phyloP scores from a whole-genome alignment of 2,888 invertebrate genomes.

The Eupithecia abbreviata region DNA sequence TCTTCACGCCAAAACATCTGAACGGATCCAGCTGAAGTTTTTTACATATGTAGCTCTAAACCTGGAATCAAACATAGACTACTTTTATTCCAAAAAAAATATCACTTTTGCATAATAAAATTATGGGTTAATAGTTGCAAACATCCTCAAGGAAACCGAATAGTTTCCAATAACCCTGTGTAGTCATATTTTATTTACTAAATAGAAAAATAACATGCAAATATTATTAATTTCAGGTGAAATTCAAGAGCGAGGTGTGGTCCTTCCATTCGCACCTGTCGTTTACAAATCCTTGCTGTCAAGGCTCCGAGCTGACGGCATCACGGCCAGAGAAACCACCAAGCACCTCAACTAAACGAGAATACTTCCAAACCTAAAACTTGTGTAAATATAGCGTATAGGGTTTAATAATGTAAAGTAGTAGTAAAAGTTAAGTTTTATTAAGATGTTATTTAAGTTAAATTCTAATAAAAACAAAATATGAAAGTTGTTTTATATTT shows the following conservation, averaged over 20 bases:
- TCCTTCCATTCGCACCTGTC: constrained; percentile 95
- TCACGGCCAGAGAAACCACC: constrained; percentile 78
- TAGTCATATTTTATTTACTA: background rate
- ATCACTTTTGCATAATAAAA: too few relatives aligned
- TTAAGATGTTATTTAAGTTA: constrained; percentile 2
- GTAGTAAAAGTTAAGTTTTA: background rate
- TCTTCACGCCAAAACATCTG: too few relatives aligned
- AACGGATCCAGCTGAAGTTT: too few relatives aligned
- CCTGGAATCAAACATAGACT: too few relatives aligned
- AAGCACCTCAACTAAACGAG: constrained; percentile 63
- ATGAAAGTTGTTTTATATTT: constrained; percentile 20
- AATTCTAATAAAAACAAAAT: constrained; percentile 35
- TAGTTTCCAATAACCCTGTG: too few relatives aligned
- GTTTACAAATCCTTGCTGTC: constrained; percentile 96
- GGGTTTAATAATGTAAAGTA: background rate
- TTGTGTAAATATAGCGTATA: constrained; percentile 8
- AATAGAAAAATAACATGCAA: background rate
- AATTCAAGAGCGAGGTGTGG: constrained; percentile 97
- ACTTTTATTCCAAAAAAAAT: too few relatives aligned
- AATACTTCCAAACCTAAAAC: background rate
- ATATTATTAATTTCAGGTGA: constrained; percentile 86
- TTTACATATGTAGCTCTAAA: too few relatives aligned
- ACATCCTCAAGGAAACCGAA: too few relatives aligned
- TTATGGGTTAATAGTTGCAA: too few relatives aligned
- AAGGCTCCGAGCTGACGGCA: constrained; percentile 93